A percentile compares a stretch with the other conserved stretches of the same genome.
phyloP scores from a whole-genome alignment of 2,113 vertebrate species.

The Dolichotis patagonum region DNA sequence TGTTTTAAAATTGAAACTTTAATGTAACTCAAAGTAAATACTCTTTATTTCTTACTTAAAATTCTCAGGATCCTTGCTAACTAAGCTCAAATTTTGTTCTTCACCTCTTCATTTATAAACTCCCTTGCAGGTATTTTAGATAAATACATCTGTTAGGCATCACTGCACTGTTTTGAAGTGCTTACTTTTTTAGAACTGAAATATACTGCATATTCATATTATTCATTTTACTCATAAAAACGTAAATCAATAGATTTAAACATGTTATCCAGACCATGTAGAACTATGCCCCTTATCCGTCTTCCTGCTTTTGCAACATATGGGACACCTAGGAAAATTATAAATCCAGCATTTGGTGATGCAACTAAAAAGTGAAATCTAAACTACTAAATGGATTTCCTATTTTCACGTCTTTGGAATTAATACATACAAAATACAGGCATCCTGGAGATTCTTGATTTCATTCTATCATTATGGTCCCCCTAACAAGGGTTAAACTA shows the following conservation, averaged over 20 bases:
- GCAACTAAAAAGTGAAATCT: conserved; percentile 24
- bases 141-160: background rate
- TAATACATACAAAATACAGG: conserved; percentile 9
- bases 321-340: background rate
- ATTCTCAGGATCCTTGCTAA: background rate
- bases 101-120: background rate
- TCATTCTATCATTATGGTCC: background rate
- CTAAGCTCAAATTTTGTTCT: background rate
- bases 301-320: background rate
- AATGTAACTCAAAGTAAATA: conserved; percentile 24
- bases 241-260: conserved; percentile 25
- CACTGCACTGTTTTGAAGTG: conserved; percentile 22
- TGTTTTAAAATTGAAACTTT: conserved; percentile 28
- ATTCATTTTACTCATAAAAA: background rate
- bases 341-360: background rate
- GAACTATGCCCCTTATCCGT: background rate
- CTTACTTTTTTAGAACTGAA: background rate
- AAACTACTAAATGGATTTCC: conserved; percentile 38
- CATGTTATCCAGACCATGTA: background rate
- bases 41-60: conserved; percentile 36
- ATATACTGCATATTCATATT: background rate
- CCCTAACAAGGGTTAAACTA: background rate
- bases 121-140: background rate
- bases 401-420: background rate
- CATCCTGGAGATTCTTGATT: background rate